phyloP scores from a whole-genome alignment of 2,888 invertebrate species.

The Pseudoips prasinana region DNA sequence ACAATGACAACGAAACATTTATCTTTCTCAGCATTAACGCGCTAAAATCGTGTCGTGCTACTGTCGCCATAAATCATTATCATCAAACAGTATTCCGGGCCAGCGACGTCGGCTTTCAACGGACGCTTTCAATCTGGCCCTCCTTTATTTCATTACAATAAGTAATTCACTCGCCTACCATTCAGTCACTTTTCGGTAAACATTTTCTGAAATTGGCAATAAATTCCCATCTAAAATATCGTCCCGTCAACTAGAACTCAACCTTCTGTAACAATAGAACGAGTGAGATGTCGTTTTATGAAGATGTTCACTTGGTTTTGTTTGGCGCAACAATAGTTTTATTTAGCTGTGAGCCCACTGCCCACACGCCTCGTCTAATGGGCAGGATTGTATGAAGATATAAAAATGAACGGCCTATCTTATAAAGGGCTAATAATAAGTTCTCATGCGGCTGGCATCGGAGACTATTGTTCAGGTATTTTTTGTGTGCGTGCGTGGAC shows the following conservation, averaged over 20 bases:
- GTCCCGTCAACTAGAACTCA: constrained; percentile 50
- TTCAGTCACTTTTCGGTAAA: constrained; percentile 76
- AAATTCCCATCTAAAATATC: constrained; percentile 74
- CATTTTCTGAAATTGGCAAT: constrained; percentile 78
- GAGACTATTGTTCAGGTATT: constrained; percentile 71
- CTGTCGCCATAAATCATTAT: constrained; percentile 78
- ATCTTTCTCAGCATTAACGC: constrained; percentile 71
- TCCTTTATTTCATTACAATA: constrained; percentile 80
- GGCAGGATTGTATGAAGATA: constrained; percentile 77
- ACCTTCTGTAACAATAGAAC: constrained; percentile 63
- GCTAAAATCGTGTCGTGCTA: constrained; percentile 69
- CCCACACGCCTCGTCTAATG: constrained; percentile 80
- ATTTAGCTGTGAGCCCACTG: constrained; percentile 77
- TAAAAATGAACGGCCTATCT: constrained; percentile 73
- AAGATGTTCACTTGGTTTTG: constrained; percentile 81
- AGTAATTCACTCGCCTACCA: constrained; percentile 76
- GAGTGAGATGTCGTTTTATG: constrained; percentile 65
- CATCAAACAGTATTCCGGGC: constrained; percentile 65
- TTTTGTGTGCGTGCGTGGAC: constrained; percentile 55
- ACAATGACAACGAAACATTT: constrained; percentile 66
- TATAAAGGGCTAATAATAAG: constrained; percentile 78
- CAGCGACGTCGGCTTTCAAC: constrained; percentile 68
- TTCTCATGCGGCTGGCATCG: constrained; percentile 76
- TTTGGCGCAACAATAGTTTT: constrained; percentile 78
- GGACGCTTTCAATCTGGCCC: constrained; percentile 75